Base-by-base conservation (phyloP, 2,888 invertebrate genomes). In the Eupithecia tripunctaria region DNA sequence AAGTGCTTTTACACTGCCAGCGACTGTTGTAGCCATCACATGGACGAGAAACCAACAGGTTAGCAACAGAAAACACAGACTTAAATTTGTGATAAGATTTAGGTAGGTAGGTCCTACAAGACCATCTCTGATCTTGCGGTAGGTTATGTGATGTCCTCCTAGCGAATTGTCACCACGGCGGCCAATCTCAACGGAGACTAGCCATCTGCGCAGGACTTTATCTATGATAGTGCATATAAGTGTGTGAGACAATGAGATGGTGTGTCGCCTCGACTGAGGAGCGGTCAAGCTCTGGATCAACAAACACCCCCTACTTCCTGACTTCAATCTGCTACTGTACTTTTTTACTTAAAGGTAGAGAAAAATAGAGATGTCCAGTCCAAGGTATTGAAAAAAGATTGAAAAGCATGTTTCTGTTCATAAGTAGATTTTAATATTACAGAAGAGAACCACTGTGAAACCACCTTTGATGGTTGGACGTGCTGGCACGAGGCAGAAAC, bases 381-480 rank as follows among this genome's bases (percentile, higher is more conserved):
- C 51, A 21, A 51, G 21, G 8, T 51, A 7, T n/a, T 21, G n/a
- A n/a, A n/a, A n/a, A n/a, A n/a, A n/a, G n/a, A 51, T 21, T 21
- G 10, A 51, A 25, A 21, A 56, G 25, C 5, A 25, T 25, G 14
- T 25, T 25, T 14, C 7, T 14, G 12, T 56, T 25, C 14, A n/a
- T 25, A 14, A 25, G 12, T 56, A 6, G 56, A 56, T 51, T 21
- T 51, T 10, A 15, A 29, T 56, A 25, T 77, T 73, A 0, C 70
- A 79, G 75, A 62, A 70, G 29, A 67, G 63, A 64, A 72, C 41
- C 76, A 84, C 38, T 96, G 96, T 83, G 94, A 94, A 18, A 88
- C 95, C 0, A 94, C 95, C 0, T 96, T 96, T 92, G 96, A 96
- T 77, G 96, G 94, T 0, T 96, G 96, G 96, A 94, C 94, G 7